Evolutionary conservation across 2,888 invertebrate genomes (phyloP), one percentile per base, ranked within the genome.

Genomic region (Pteria penguin): DNA sequence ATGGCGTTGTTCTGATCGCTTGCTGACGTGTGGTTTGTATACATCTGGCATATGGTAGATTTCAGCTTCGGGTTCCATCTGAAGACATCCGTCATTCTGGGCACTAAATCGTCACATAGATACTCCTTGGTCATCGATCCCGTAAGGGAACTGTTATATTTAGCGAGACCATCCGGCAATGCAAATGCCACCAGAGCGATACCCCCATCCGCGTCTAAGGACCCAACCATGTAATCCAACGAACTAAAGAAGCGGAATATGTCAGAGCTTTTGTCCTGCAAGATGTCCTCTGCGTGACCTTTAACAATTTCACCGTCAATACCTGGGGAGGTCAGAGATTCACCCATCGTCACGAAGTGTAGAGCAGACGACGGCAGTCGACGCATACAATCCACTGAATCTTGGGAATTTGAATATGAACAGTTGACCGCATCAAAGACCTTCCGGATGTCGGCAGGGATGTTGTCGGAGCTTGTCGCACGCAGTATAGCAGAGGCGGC

Each of bases 131-230:
- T n/a, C n/a, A n/a, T n/a, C n/a, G n/a, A n/a, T n/a, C n/a, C n/a
- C n/a, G n/a, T n/a, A n/a, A n/a, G n/a, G n/a, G n/a, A n/a, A n/a
- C n/a, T n/a, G n/a, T n/a, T n/a, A n/a, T n/a, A n/a, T n/a, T n/a
- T n/a, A n/a, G n/a, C n/a, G n/a, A n/a, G n/a, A n/a, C n/a, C n/a
- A n/a, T n/a, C n/a, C n/a, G n/a, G n/a, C n/a, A n/a, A n/a, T n/a
- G n/a, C n/a, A n/a, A n/a, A n/a, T n/a, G n/a, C n/a, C n/a, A n/a
- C n/a, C n/a, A n/a, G 79, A 68, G 81, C 55, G 5, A 84, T 66
- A 4, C 84, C 81, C 18, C 84, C 84, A 55, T 84, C 84, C n/a
- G n/a, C n/a, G n/a, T 11, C 78, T 80, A 60, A 72, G 79, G 81
- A 80, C 2, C 84, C 84, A 1, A 81, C 79, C 75, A 84, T 77